Evolutionary conservation across 2,888 invertebrate genomes (phyloP).

Genomic region (Nomada goodeniana): DNA sequence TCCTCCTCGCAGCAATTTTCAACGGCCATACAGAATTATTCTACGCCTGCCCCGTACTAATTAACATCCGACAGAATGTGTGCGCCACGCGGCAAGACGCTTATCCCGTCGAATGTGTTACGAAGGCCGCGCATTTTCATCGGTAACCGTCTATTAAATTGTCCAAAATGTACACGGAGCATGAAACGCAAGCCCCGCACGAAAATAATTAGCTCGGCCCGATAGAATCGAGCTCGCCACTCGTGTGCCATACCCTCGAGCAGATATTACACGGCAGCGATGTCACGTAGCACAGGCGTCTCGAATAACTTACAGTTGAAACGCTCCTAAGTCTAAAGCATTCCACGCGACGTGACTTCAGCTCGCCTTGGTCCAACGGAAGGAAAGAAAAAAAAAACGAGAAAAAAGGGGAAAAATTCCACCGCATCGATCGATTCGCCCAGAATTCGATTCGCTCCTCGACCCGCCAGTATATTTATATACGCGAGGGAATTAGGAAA

Average conservation of each 20-base stretch:
- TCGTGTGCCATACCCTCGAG: neutral
- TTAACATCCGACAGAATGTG: too few relatives aligned
- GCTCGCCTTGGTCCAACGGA: neutral
- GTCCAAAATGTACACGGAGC: neutral
- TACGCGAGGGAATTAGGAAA: neutral
- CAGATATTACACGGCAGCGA: constrained; percentile 22
- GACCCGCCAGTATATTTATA: neutral
- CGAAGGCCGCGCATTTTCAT: neutral
- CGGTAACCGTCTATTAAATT: constrained; percentile 1
- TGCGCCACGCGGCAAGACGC: too few relatives aligned
- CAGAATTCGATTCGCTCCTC: neutral
- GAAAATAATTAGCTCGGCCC: constrained; percentile 18
- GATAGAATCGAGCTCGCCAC: constrained; percentile 2
- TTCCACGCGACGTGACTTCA: constrained; percentile 12
- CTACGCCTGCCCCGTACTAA: too few relatives aligned
- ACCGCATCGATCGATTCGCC: neutral
- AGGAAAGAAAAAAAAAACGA: neutral
- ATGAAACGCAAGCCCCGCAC: neutral
- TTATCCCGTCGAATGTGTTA: neutral
- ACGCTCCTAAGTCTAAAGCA: constrained; percentile 16
- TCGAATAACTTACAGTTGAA: constrained; percentile 29
- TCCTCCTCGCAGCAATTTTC: too few relatives aligned
- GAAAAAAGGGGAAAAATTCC: neutral
- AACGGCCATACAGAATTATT: too few relatives aligned
- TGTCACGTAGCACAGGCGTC: constrained; percentile 25